phyloP scores from a whole-genome alignment of 2,888 invertebrate genomes.

The Diploptera punctata region DNA sequence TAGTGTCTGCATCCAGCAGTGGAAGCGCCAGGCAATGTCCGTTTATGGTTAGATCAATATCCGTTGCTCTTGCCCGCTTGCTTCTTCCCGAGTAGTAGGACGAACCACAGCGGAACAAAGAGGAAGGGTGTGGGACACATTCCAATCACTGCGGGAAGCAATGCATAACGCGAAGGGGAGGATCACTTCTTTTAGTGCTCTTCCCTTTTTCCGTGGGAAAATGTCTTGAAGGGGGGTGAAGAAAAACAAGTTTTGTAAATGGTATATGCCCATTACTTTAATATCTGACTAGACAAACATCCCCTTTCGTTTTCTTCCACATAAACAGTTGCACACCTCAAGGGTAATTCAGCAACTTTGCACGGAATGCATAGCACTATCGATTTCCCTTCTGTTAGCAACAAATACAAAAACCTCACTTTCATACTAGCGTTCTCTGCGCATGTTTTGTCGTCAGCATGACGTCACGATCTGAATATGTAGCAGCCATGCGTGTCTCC shows the following conservation, averaged over 20 bases:
- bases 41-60: slow-evolving; percentile 29
- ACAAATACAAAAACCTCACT: neutral
- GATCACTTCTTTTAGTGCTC: neutral
- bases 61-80: slow-evolving; percentile 3
- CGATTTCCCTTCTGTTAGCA: neutral
- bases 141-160: slow-evolving; percentile 10
- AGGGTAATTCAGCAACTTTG: neutral
- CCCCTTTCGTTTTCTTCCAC: neutral
- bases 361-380: neutral
- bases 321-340: neutral
- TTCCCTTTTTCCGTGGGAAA: neutral
- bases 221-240: neutral
- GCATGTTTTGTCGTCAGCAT: neutral
- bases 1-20: neutral
- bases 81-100: neutral
- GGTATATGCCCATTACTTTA: too few species aligned
- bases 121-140: neutral
- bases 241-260: too few species aligned
- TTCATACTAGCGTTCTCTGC: neutral
- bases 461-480: slow-evolving; percentile 18
- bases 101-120: slow-evolving; percentile 4
- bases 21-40: slow-evolving; percentile 17
- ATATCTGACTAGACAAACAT: too few species aligned
- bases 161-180: neutral
- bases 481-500: slow-evolving; percentile 18